Evolutionary conservation across 2,888 invertebrate genomes (phyloP).

Genomic region (Drosophila sordidula): DNA sequence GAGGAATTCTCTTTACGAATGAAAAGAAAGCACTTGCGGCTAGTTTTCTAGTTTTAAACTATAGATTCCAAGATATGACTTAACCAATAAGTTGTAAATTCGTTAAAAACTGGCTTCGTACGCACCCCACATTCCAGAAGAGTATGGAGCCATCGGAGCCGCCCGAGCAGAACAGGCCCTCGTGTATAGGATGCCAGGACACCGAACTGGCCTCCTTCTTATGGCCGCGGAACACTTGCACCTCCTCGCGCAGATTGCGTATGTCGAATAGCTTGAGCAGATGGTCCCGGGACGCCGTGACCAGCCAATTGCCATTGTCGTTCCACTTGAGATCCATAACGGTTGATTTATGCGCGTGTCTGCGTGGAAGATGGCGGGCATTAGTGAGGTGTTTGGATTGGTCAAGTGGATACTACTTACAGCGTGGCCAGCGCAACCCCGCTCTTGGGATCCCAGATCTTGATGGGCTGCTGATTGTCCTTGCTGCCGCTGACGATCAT

Average conservation of each 20-base stretch:
- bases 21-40: too few species aligned
- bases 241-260: constrained; percentile 96
- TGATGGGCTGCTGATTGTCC: constrained; percentile 99
- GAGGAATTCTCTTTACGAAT: too few species aligned
- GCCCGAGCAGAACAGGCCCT: constrained; percentile 98
- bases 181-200: constrained; percentile 99
- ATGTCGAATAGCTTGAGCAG: constrained; percentile 98
- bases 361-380: constrained; percentile 72
- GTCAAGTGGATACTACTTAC: constrained; percentile 86
- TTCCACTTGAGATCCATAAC: constrained; percentile 99
- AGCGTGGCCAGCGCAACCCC: constrained; percentile 97
- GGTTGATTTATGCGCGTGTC: constrained; percentile 99
- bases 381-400: background rate
- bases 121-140: constrained; percentile 99
- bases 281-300: constrained; percentile 99
- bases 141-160: constrained; percentile 99
- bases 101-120: constrained; percentile 2
- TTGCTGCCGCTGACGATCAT: constrained; percentile 99
- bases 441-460: constrained; percentile 99
- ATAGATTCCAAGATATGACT: background rate
- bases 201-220: constrained; percentile 99
- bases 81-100: background rate
- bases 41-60: background rate
- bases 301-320: constrained; percentile 99
- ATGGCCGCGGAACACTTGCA: constrained; percentile 99